Conservation (phyloP, 2,113 vertebrate genomes). For the Pseudorasbora parva region DNA sequence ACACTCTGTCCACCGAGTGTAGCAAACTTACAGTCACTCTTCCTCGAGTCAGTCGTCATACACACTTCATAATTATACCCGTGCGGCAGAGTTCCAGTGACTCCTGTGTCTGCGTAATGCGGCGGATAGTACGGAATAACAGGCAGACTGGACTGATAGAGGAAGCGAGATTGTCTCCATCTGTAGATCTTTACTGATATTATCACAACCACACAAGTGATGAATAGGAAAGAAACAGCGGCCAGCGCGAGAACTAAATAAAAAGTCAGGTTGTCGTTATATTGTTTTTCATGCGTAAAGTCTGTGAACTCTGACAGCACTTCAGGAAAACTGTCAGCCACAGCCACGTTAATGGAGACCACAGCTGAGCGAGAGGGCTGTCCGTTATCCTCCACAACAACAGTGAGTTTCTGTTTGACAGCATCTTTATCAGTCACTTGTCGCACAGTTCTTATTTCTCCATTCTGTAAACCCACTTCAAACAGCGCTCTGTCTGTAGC, state of each 20-base stretch:
- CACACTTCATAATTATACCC: constrained; percentile 33
- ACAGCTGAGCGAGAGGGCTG: constrained; percentile 42
- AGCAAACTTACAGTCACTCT: constrained; percentile 23
- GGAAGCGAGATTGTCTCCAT: constrained; percentile 41
- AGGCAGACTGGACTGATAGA: constrained; percentile 46
- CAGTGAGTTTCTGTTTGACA: constrained; percentile 33
- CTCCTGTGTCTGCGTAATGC: constrained; percentile 51
- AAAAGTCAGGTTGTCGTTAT: constrained; percentile 12
- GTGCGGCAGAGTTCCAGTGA: constrained; percentile 54
- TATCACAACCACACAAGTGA: constrained; percentile 69
- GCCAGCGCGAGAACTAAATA: constrained; percentile 25
- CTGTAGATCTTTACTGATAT: constrained; percentile 53
- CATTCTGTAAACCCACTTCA: constrained; percentile 42
- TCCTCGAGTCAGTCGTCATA: constrained; percentile 19
- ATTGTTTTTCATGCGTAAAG: not conserved
- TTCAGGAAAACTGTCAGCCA: constrained; percentile 34
- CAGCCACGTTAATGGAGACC: constrained; percentile 36
- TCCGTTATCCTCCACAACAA: constrained; percentile 49
- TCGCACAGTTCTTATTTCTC: constrained; percentile 38
- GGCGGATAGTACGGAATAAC: constrained; percentile 52
- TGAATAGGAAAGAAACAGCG: constrained; percentile 62
- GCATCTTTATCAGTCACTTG: constrained; percentile 43
- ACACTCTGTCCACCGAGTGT: constrained; percentile 1
- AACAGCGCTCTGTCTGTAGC: constrained; percentile 38
- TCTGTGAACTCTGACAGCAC: constrained; percentile 16